Base-by-base conservation (phyloP, 2,797 vertebrate species). In the Pagetopsis macropterus region DNA sequence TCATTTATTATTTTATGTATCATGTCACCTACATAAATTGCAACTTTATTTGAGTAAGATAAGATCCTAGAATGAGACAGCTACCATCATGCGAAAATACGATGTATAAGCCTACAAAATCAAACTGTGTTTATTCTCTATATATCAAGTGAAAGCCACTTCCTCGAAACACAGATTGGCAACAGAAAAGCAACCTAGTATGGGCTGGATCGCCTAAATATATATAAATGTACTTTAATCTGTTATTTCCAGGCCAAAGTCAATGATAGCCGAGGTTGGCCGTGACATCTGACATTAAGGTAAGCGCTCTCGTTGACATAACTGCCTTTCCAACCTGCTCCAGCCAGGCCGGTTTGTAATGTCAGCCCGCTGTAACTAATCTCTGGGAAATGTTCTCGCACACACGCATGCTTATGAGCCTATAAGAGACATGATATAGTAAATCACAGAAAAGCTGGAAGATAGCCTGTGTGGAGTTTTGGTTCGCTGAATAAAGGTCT, bases 231-330 rank as follows among this genome's bases (percentile, higher is more conserved):
- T 68, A 45, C 63, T 70, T 44, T 80, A 75, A 69, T 82, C 17
- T 87, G n/a, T 83, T 21, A 17, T 68, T 87, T 87, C 48, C 83
- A 94, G 92, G 81, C 88, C 90, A 3, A 91, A 86, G 76, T 91
- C 90, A 11, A 72, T 86, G 86, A 79, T 88, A 15, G 81, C 86
- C 31, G 89, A 92, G 27, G 82, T 90, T 13, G 77, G 84, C 54
- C 80, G 66, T 74, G 89, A 90, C 91, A 85, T 91, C 67, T 91
- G 91, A 92, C 85, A 85, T 89, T 89, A 87, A 92, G 87, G 90
- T 91, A 79, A 88, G 75, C 12, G 21, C n/a, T 80, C 65, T 50
- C 31, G 0, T 40, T 64, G 54, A 56, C 79, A 52, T 17, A 70
- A 70, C 23, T 60, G 46, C 17, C 66, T 51, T 70, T 67, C 44